phyloP scores from a whole-genome alignment of 35 echinoderm and acorn worm genomes.

The Eucidaris tribuloides region DNA sequence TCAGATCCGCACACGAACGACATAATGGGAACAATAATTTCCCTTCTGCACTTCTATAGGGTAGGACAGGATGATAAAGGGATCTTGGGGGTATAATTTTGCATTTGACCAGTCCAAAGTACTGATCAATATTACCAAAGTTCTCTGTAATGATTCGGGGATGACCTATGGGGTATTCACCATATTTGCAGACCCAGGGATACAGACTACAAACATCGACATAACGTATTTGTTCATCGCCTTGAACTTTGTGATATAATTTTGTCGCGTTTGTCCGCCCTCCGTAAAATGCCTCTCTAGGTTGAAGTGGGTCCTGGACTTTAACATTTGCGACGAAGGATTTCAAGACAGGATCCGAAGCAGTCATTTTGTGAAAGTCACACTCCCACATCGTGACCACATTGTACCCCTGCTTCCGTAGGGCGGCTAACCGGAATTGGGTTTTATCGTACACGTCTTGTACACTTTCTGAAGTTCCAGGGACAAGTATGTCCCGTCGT shows the following conservation, averaged over 20 bases:
- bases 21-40: slow-evolving; percentile 51
- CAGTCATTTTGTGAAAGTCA: neutral
- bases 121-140: slow-evolving; percentile 34
- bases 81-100: slow-evolving; percentile 11
- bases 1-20: slow-evolving; percentile 29
- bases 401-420: neutral
- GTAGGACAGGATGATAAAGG: slow-evolving; percentile 44
- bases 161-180: neutral
- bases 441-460: slow-evolving; percentile 29
- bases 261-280: slow-evolving; percentile 56
- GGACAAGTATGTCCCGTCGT: slow-evolving; percentile 4
- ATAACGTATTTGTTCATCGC: slow-evolving; percentile 51
- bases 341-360: neutral
- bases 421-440: neutral
- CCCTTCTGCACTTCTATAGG: neutral
- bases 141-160: slow-evolving; percentile 43
- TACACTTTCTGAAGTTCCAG: neutral
- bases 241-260: slow-evolving; percentile 28
- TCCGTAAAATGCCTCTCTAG: slow-evolving; percentile 54
- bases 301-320: neutral
- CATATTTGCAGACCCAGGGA: slow-evolving; percentile 21
- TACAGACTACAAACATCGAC: slow-evolving; percentile 39
- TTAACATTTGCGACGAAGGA: neutral
- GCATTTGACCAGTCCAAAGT: slow-evolving; percentile 67
- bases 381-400: slow-evolving; percentile 42